Percentiles rank a stretch among this genome's conserved stretches.
These are phyloP conservation scores for Exocentrus adspersus DNA, from an alignment of 2,888 invertebrate genomes.

Conservation along the genomic window DNA sequence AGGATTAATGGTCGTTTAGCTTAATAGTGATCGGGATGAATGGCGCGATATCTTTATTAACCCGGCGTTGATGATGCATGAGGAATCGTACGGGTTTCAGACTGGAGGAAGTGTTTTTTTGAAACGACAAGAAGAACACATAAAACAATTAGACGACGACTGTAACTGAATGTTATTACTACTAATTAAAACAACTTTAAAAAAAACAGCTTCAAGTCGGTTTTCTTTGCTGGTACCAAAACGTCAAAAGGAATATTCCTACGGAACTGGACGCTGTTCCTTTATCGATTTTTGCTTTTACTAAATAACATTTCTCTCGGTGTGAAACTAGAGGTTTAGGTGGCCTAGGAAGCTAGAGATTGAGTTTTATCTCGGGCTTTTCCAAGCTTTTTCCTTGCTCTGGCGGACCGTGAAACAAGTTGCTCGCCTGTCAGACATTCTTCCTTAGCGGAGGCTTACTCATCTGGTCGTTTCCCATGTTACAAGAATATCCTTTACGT, in stretches of 20 bases:
- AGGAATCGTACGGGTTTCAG: conserved; percentile 23
- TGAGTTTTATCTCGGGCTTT: conserved; percentile 44
- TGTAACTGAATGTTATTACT: too few species aligned
- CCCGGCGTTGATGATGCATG: conserved; percentile 55
- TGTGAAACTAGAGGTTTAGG: conserved; percentile 54
- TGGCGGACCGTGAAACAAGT: conserved; percentile 58
- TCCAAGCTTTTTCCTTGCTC: conserved; percentile 55
- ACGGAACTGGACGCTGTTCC: too few species aligned
- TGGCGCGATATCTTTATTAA: conserved; percentile 57
- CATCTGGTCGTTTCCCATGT: conserved; percentile 52
- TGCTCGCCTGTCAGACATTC: conserved; percentile 54
- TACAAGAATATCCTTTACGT: conserved; percentile 28
- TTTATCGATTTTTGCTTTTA: too few species aligned
- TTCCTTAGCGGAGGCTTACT: conserved; percentile 50
- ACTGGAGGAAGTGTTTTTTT: not conserved
- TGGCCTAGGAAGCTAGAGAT: conserved; percentile 49
- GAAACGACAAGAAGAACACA: not conserved
- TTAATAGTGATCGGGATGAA: conserved; percentile 59
- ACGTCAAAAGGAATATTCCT: too few species aligned
- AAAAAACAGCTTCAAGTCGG: too few species aligned
- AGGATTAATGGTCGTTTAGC: conserved; percentile 59
- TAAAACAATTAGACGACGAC: too few species aligned
- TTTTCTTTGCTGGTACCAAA: too few species aligned
- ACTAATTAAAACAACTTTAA: too few species aligned
- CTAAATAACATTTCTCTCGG: conserved; percentile 55